Percentiles rank a stretch among this genome's conserved stretches.
phyloP scores from a whole-genome alignment of 2,113 vertebrate species.

The Macaca mulatta region DNA sequence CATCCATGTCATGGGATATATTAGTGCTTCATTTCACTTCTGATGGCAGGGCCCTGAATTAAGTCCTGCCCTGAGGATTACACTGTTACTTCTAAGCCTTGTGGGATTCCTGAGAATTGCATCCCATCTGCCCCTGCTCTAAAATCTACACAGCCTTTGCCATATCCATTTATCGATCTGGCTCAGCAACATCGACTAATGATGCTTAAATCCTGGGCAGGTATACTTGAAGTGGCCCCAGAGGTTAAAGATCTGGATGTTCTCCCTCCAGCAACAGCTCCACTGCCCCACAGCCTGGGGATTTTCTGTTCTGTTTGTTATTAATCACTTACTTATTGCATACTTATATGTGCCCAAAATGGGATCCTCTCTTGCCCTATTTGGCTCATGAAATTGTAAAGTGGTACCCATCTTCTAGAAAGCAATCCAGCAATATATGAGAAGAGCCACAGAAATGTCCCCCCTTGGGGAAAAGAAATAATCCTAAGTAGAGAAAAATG shows the following conservation, averaged over 20 bases:
- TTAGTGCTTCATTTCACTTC: neutral
- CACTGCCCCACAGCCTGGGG: neutral
- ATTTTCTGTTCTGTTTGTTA: neutral
- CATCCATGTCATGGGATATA: neutral
- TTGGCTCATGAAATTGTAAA: neutral
- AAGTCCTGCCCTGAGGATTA: neutral
- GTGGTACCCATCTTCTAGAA: neutral
- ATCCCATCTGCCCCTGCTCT: neutral
- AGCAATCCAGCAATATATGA: neutral
- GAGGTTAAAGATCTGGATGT: neutral
- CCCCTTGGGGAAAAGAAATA: neutral
- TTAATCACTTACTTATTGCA: neutral
- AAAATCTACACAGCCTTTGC: neutral
- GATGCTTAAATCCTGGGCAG: conserved; percentile 19
- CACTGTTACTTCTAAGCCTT: neutral
- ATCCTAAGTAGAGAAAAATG: neutral
- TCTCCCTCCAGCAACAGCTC: neutral
- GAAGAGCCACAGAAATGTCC: neutral
- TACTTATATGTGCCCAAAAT: neutral
- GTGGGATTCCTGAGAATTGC: neutral
- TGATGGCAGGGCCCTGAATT: neutral
- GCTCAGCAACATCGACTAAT: conserved; percentile 10
- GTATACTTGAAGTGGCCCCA: neutral
- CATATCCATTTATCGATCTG: neutral
- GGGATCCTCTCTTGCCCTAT: neutral